These are phyloP conservation scores for Brienomyrus brachyistius DNA, from an alignment of 2,113 vertebrate species.

Conservation along the genomic window DNA sequence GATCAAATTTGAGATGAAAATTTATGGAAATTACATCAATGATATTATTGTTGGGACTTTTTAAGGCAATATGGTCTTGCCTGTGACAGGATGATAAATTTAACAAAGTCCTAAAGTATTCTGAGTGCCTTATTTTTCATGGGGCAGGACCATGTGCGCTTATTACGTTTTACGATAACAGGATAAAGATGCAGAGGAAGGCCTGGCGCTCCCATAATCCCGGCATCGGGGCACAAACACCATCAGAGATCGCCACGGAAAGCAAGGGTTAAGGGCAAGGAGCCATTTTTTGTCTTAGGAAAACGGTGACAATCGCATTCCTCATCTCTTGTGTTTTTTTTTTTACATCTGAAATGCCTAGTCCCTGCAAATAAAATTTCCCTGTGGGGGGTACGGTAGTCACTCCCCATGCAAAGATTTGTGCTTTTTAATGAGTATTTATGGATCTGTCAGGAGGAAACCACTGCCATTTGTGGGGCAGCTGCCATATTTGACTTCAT, in stretches of 20 bases:
- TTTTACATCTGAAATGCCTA: slow-evolving; percentile 28
- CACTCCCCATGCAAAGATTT: slow-evolving; percentile 20
- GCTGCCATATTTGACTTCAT: slow-evolving; percentile 29
- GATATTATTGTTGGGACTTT: slow-evolving; percentile 67
- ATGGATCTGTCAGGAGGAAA: slow-evolving; percentile 61
- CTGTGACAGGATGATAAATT: slow-evolving; percentile 70
- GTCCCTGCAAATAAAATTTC: slow-evolving; percentile 32
- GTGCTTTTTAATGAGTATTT: slow-evolving; percentile 58
- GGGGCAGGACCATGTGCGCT: slow-evolving; percentile 51
- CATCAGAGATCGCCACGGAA: not conserved
- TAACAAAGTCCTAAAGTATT: slow-evolving; percentile 58
- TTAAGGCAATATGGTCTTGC: slow-evolving; percentile 71
- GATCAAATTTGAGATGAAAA: slow-evolving; percentile 69
- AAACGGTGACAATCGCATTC: slow-evolving; percentile 57
- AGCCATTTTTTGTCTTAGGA: slow-evolving; percentile 51
- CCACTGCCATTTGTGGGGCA: slow-evolving; percentile 42
- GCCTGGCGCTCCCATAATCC: slow-evolving; percentile 44
- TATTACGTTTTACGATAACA: slow-evolving; percentile 65
- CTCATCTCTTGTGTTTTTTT: slow-evolving; percentile 11
- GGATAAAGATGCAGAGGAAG: slow-evolving; percentile 62
- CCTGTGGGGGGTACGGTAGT: not conserved
- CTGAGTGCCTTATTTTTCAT: slow-evolving; percentile 51
- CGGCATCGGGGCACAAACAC: slow-evolving; percentile 22
- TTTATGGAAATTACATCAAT: slow-evolving; percentile 72
- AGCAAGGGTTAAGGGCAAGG: slow-evolving; percentile 8